Evolutionary conservation across 2,888 invertebrate species (phyloP).

Genomic region (Dinocampus coccinellae): DNA sequence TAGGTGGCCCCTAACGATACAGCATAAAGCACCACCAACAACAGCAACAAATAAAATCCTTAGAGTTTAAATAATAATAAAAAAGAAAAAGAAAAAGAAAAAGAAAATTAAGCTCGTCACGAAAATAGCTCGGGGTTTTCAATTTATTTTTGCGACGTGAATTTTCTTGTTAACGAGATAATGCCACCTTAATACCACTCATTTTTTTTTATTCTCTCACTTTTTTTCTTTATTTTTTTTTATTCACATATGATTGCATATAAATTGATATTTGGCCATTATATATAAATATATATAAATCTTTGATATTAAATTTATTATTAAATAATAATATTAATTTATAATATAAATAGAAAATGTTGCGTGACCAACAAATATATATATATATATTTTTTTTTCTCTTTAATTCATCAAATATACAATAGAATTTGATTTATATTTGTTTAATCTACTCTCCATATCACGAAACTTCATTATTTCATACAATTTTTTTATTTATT

Average conservation of each 20-base stretch:
- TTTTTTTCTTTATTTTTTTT: neutral
- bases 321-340: neutral
- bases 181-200: conserved; percentile 1
- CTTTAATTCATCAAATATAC: too few relatives aligned
- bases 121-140: neutral
- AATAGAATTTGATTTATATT: too few relatives aligned
- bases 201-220: neutral
- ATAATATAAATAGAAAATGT: conserved; percentile 9
- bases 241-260: too few relatives aligned
- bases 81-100: neutral
- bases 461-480: too few relatives aligned
- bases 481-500: neutral
- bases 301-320: too few relatives aligned
- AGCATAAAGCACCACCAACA: conserved; percentile 1
- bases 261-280: too few relatives aligned
- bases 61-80: too few relatives aligned
- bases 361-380: too few relatives aligned
- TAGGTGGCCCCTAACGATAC: conserved; percentile 13
- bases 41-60: neutral
- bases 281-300: too few relatives aligned
- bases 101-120: neutral
- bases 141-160: conserved; percentile 2
- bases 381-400: too few relatives aligned
- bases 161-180: conserved; percentile 23
- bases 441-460: too few relatives aligned